A percentile compares a stretch with the other conserved stretches of the same genome.
phyloP scores from a whole-genome alignment of 2,113 vertebrate genomes.

The Melanotaenia duboulayi region DNA sequence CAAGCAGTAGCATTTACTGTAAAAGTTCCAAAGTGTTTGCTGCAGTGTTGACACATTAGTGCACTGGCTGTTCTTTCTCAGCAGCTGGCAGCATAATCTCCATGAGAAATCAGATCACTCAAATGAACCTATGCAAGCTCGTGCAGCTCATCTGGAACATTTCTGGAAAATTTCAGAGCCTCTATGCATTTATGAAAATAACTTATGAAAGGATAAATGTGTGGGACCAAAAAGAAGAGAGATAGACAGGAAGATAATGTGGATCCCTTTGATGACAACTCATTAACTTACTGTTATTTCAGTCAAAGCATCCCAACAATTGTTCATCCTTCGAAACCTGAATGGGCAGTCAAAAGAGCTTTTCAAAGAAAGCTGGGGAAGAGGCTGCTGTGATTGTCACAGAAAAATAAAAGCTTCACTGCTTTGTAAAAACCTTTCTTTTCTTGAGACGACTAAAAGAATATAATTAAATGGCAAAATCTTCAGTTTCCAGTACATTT shows the following conservation, averaged over 20 bases:
- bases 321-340: too few species aligned
- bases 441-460: too few species aligned
- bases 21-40: neutral
- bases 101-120: neutral
- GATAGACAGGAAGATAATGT: neutral
- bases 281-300: neutral
- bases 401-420: too few species aligned
- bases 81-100: neutral
- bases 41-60: neutral
- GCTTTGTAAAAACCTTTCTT: too few species aligned
- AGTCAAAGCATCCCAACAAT: neutral
- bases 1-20: neutral
- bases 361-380: too few species aligned
- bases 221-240: slow-evolving; percentile 2
- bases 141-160: neutral
- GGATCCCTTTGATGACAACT: neutral
- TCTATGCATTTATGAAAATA: neutral
- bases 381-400: too few species aligned
- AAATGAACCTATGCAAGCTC: neutral
- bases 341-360: too few species aligned
- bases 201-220: neutral
- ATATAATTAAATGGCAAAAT: too few species aligned
- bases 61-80: neutral
- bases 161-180: neutral
- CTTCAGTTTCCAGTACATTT: too few species aligned